Evolutionary conservation across 1,140 invertebrate genomes (phyloP).

Genomic region (Rhopalosiphum maidis): DNA sequence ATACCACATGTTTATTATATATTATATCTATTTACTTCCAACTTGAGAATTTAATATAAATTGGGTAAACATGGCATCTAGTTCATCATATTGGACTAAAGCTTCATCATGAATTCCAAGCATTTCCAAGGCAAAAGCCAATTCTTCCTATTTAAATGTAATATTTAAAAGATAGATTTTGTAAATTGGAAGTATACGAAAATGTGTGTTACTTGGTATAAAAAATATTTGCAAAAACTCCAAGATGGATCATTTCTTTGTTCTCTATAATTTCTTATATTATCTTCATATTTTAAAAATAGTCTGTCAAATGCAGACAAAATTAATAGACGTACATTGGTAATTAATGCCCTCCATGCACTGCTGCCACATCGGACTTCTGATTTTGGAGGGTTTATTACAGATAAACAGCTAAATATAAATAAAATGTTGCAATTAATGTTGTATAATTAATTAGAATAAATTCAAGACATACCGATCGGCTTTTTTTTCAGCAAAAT

Average conservation of each 20-base stretch:
- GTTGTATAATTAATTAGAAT: background rate
- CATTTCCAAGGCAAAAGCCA: slow-evolving; percentile 94
- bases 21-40: slow-evolving; percentile 68
- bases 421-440: background rate
- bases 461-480: slow-evolving; percentile 68
- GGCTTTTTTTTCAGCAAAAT: slow-evolving; percentile 90
- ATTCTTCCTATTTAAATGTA: slow-evolving; percentile 81
- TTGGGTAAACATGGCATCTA: slow-evolving; percentile 96
- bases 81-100: slow-evolving; percentile 94
- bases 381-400: slow-evolving; percentile 87
- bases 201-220: slow-evolving; percentile 75
- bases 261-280: slow-evolving; percentile 88
- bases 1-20: background rate
- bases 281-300: slow-evolving; percentile 86
- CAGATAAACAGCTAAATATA: slow-evolving; percentile 78
- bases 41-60: slow-evolving; percentile 91
- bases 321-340: slow-evolving; percentile 81
- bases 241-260: slow-evolving; percentile 87
- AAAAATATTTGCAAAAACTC: slow-evolving; percentile 95
- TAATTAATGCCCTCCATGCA: slow-evolving; percentile 81
- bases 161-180: slow-evolving; percentile 58
- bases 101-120: slow-evolving; percentile 92
- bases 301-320: slow-evolving; percentile 87
- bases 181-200: background rate
- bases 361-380: slow-evolving; percentile 89